Percentiles rank a stretch among this genome's conserved stretches.
These are phyloP conservation scores for Mimachlamys varia DNA, from an alignment of 2,888 invertebrate species.

Conservation along the genomic window DNA sequence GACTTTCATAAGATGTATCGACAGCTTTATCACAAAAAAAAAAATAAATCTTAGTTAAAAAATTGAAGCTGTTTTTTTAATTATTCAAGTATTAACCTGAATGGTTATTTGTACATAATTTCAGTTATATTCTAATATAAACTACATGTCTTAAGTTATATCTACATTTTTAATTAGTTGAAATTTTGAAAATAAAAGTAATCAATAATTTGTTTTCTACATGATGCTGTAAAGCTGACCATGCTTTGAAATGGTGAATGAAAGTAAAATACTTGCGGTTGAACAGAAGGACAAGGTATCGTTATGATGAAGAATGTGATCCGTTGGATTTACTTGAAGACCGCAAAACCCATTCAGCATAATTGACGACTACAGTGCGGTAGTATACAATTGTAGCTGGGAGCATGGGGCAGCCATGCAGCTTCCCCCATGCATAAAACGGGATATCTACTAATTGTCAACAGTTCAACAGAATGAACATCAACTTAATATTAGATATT, in stretches of 20 bases:
- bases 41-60: too few relatives aligned
- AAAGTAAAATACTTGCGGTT: slow-evolving; percentile 8
- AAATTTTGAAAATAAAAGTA: too few relatives aligned
- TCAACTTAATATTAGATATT: slow-evolving; percentile 33
- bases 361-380: background rate
- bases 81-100: too few relatives aligned
- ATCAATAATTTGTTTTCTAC: background rate
- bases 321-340: slow-evolving; percentile 3
- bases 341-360: slow-evolving; percentile 15
- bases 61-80: too few relatives aligned
- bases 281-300: slow-evolving; percentile 5
- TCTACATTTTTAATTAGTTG: too few relatives aligned
- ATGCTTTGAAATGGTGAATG: background rate
- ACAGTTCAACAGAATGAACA: background rate
- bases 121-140: too few relatives aligned
- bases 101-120: too few relatives aligned
- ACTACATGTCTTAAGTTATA: too few relatives aligned
- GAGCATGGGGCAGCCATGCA: background rate
- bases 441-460: background rate
- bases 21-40: background rate
- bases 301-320: background rate
- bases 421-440: slow-evolving; percentile 18
- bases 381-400: background rate
- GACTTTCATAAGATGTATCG: background rate
- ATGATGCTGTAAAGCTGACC: background rate